phyloP scores from a whole-genome alignment of 2,888 invertebrate genomes.

The Tetanocera ferruginea region DNA sequence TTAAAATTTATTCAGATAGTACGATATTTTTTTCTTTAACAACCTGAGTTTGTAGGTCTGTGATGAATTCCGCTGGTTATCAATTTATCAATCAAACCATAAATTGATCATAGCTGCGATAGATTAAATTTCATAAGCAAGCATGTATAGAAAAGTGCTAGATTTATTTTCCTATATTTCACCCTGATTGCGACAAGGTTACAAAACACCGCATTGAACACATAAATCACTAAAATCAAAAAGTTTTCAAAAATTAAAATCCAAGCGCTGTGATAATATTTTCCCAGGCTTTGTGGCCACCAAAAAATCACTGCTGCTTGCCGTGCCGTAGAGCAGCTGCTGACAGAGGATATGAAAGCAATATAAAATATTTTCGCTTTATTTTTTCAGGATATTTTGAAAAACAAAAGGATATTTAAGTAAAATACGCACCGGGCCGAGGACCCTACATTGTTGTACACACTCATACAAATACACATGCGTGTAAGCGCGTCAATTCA shows the following conservation, averaged over 20 bases:
- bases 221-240: conserved; percentile 8
- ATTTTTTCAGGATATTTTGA: not conserved
- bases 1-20: too few species aligned
- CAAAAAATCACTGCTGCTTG: not conserved
- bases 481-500: not conserved
- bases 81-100: too few species aligned
- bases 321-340: not conserved
- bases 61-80: too few species aligned
- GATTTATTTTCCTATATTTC: too few species aligned
- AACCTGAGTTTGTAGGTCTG: too few species aligned
- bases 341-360: not conserved
- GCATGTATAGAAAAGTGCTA: too few species aligned
- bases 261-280: conserved; percentile 17
- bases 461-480: too few species aligned
- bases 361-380: conserved; percentile 12
- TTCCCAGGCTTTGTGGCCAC: conserved; percentile 31
- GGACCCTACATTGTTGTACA: not conserved
- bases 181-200: too few species aligned
- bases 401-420: not conserved
- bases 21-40: too few species aligned
- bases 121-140: too few species aligned
- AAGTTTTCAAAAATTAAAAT: not conserved
- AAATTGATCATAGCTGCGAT: too few species aligned
- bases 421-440: conserved; percentile 22
- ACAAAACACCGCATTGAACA: not conserved